Evolutionary conservation across 2,888 invertebrate species (phyloP).

Genomic region (Thymelicus lineola): DNA sequence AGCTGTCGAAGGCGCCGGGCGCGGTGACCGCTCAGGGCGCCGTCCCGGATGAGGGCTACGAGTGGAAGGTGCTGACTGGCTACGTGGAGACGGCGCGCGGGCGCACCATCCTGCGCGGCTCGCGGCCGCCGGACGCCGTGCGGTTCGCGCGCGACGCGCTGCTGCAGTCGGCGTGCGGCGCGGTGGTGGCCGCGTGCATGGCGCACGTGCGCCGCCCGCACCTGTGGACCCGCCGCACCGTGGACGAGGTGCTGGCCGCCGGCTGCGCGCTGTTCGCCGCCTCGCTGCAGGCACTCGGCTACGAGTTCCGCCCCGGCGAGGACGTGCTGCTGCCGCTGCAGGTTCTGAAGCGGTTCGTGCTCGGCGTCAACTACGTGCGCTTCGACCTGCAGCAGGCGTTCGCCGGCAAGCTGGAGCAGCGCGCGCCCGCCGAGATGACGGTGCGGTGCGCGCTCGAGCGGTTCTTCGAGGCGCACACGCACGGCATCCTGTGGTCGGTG

Average conservation of each 20-base stretch:
- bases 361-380: conserved; percentile 75
- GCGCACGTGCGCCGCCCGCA: conserved; percentile 83
- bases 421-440: conserved; percentile 65
- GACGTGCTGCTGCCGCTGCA: conserved; percentile 79
- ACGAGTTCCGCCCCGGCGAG: conserved; percentile 83
- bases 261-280: conserved; percentile 80
- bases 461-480: conserved; percentile 84
- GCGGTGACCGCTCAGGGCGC: conserved; percentile 58
- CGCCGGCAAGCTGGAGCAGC: conserved; percentile 78
- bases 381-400: conserved; percentile 74
- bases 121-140: conserved; percentile 69
- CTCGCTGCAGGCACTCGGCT: conserved; percentile 80
- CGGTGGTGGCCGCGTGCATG: conserved; percentile 85
- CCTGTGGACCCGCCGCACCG: conserved; percentile 85
- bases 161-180: conserved; percentile 83
- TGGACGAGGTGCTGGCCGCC: conserved; percentile 77
- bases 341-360: conserved; percentile 70
- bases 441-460: conserved; percentile 77
- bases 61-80: conserved; percentile 77
- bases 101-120: conserved; percentile 77
- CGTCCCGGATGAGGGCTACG: conserved; percentile 75
- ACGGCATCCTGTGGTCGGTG: conserved; percentile 82
- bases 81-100: conserved; percentile 73
- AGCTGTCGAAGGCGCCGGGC: conserved; percentile 55
- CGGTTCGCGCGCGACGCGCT: conserved; percentile 80